Base-by-base conservation (phyloP, 2,888 invertebrate genomes). In the Suillia variegata region DNA sequence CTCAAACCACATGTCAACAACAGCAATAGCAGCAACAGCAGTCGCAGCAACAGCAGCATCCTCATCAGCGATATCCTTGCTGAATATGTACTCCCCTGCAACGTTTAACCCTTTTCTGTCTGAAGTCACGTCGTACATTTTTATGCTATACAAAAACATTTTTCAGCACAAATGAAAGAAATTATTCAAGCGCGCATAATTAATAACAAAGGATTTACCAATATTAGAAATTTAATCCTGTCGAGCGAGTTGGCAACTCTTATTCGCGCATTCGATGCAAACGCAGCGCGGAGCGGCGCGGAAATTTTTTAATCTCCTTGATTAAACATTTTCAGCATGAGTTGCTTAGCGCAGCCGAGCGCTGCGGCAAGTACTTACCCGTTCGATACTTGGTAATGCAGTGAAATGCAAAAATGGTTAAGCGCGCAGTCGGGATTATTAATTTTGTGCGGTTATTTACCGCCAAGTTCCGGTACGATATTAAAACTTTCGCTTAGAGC, bases 141-240 rank as follows among this genome's bases (percentile, higher is more conserved):
- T 45, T 45, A n/a, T n/a, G 6, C 45, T 45, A 45, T 20, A 45
- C 17, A 45, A 18, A 18, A 18, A 13, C n/a, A 4, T 5, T 8
- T n/a, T 38, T 8, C 38, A 38, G n/a, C 38, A 13, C 34, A 62
- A 68, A 67, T 62, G 62, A 64, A 65, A 58, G 57, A 64, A 70
- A 61, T 68, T 66, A 70, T 64, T 67, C 67, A 66, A 65, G 68
- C 67, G 69, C 63, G 65, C 65, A 65, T 67, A 68, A 70, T 70
- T 68, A 67, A 70, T 70, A 65, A 67, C 67, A 63, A 68, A 68
- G 62, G 68, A 68, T 68, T 67, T 45, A 68, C 63, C 65, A 58
- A 67, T 66, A 66, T 65, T 63, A 61, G 60, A 67, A 65, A 64
- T 45, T 45, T 65, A 62, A 63, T 65, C 62, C 63, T 62, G 63